Percentiles rank a stretch among this genome's conserved stretches.
phyloP scores from a whole-genome alignment of 2,797 vertebrate species.

The Sylvilagus floridanus region DNA sequence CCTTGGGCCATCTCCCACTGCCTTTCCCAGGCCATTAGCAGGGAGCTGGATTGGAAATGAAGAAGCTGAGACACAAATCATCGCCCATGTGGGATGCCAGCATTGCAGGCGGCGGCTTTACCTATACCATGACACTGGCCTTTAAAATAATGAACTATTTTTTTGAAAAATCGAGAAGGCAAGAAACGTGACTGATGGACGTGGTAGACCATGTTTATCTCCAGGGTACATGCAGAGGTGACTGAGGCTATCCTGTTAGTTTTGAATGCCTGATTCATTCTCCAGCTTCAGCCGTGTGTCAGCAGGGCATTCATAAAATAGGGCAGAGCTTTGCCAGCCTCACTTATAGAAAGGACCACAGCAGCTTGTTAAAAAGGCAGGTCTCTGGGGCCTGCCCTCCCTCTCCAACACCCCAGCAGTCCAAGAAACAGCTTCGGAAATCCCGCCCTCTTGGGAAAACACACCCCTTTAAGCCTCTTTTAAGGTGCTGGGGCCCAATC shows the following conservation, averaged over 20 bases:
- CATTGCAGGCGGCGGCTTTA: no score
- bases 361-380: neutral
- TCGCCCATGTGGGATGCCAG: no score
- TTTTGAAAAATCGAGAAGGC: neutral
- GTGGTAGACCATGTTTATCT: neutral
- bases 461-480: neutral
- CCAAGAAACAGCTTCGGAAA: neutral
- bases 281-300: neutral
- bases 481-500: neutral
- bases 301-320: neutral
- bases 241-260: neutral
- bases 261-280: neutral
- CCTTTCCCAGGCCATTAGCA: no score
- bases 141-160: conserved; percentile 20
- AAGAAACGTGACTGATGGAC: neutral
- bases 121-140: no score
- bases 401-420: neutral
- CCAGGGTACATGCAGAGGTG: neutral
- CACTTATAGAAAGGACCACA: neutral
- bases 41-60: no score
- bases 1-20: no score
- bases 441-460: neutral
- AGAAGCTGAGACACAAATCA: no score
- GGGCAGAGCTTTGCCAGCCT: neutral
- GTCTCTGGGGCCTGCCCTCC: neutral